Conservation (phyloP, 53 echinoderm and acorn worm species). For the Temnopleurus reevesii region DNA sequence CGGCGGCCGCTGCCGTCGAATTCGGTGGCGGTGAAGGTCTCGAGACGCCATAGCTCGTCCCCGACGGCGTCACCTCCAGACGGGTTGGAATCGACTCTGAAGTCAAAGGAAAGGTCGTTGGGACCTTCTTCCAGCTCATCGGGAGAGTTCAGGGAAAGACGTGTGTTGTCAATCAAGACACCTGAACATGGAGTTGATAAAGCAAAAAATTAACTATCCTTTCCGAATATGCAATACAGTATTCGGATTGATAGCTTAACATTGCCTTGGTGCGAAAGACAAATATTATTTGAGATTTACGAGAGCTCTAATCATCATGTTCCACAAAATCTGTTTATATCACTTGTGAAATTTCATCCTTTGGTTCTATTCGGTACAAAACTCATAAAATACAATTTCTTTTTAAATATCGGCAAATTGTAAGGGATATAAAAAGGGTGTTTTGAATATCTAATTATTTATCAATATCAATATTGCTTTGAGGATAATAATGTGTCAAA, state of each 20-base stretch:
- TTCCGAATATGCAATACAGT: background rate
- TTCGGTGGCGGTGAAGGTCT: constrained; percentile 63
- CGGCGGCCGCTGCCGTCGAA: constrained; percentile 60
- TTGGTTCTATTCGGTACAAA: too few relatives aligned
- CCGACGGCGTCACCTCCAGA: constrained; percentile 70
- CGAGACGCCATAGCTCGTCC: constrained; percentile 73
- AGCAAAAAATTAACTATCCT: background rate
- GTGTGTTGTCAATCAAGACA: constrained; percentile 73
- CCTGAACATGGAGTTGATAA: constrained; percentile 55
- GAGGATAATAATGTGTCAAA: too few relatives aligned
- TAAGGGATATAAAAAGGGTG: too few relatives aligned
- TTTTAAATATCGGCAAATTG: too few relatives aligned
- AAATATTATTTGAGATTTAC: too few relatives aligned
- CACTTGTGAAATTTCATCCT: too few relatives aligned
- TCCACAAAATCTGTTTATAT: too few relatives aligned
- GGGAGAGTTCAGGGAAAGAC: constrained; percentile 37
- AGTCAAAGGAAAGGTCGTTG: constrained; percentile 69
- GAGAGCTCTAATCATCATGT: too few relatives aligned
- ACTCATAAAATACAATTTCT: too few relatives aligned
- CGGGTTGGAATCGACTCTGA: constrained; percentile 71
- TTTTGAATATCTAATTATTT: too few relatives aligned
- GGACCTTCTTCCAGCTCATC: constrained; percentile 38
- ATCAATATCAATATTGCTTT: too few relatives aligned
- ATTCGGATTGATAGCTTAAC: background rate
- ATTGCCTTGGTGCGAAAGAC: too few relatives aligned